Evolutionary conservation across 2,113 vertebrate species (phyloP).

Genomic region (Cyprinus carpio): DNA sequence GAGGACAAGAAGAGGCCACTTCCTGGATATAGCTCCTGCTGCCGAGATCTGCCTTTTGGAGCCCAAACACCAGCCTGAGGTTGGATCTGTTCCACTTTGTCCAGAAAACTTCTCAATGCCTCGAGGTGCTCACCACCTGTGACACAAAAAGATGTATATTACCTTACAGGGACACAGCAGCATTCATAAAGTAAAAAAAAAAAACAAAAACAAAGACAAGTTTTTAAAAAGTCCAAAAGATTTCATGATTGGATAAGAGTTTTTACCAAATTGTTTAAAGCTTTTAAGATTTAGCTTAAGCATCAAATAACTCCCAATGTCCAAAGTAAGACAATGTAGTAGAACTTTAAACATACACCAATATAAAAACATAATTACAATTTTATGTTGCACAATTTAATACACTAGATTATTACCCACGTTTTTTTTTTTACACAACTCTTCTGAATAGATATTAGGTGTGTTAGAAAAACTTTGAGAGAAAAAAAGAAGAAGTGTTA

Average conservation of each 20-base stretch:
- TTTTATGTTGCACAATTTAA: neutral
- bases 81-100: constrained; percentile 41
- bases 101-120: constrained; percentile 7
- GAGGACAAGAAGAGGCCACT: constrained; percentile 46
- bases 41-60: constrained; percentile 38
- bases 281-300: constrained; percentile 4
- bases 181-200: constrained; percentile 1
- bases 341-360: constrained; percentile 7
- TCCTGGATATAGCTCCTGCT: constrained; percentile 43
- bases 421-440: neutral
- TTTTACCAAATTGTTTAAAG: constrained; percentile 8
- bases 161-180: constrained; percentile 10
- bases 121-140: constrained; percentile 10
- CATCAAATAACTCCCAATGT: constrained; percentile 1
- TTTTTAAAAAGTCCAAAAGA: neutral
- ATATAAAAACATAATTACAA: neutral
- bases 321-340: constrained; percentile 18
- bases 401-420: neutral
- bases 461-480: neutral
- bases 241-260: constrained; percentile 11
- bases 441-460: constrained; percentile 14
- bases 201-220: too few relatives aligned
- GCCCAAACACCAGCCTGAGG: neutral
- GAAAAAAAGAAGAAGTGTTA: neutral
- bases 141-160: constrained; percentile 9